Evolutionary conservation across 2,888 invertebrate genomes (phyloP).

Genomic region (Acronicta leporina): DNA sequence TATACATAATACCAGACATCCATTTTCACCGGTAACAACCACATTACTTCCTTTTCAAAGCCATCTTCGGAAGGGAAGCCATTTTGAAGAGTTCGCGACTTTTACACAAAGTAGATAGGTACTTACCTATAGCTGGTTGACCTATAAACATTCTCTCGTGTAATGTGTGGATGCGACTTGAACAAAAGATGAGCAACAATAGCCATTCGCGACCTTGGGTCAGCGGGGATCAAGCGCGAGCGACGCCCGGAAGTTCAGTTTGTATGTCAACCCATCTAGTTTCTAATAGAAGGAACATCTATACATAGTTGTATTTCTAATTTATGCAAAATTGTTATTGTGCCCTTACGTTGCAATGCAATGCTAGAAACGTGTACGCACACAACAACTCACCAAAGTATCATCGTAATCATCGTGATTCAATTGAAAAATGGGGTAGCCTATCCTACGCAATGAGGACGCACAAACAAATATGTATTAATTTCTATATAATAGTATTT

Average conservation of each 20-base stretch:
- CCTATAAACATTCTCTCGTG: conserved; percentile 51
- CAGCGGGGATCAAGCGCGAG: conserved; percentile 48
- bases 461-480: too few relatives aligned
- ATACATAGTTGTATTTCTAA: too few relatives aligned
- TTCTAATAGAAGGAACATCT: conserved; percentile 17
- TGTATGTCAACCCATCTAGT: conserved; percentile 32
- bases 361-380: too few relatives aligned
- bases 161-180: conserved; percentile 39
- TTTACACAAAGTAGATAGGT: conserved; percentile 25
- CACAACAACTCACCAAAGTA: too few relatives aligned
- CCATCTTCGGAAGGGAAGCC: conserved; percentile 44
- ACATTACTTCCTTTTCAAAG: conserved; percentile 44
- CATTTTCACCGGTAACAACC: conserved; percentile 39
- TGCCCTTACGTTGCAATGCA: too few relatives aligned
- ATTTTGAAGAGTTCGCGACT: conserved; percentile 30
- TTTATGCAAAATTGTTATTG: too few relatives aligned
- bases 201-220: conserved; percentile 50
- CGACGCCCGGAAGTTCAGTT: conserved; percentile 38
- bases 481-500: too few relatives aligned
- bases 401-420: too few relatives aligned
- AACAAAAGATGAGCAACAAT: conserved; percentile 59
- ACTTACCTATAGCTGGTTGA: conserved; percentile 46
- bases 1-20: conserved; percentile 22
- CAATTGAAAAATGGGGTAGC: too few relatives aligned
- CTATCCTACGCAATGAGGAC: too few relatives aligned